These are phyloP conservation scores for Gibbula magus DNA, from an alignment of 2,888 invertebrate genomes.

Conservation along the genomic window DNA sequence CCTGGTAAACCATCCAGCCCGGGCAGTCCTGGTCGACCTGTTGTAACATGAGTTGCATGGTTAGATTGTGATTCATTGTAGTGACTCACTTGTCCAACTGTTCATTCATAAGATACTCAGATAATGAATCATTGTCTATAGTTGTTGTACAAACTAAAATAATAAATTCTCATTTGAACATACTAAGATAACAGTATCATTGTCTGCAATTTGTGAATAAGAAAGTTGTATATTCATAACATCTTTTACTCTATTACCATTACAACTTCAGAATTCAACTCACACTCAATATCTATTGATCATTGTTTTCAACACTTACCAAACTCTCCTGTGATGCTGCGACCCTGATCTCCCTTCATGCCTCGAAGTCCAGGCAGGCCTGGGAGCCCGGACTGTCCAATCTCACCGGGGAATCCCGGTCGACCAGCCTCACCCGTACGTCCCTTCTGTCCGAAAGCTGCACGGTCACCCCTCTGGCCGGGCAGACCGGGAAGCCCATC, in stretches of 20 bases:
- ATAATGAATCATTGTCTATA: too few relatives aligned
- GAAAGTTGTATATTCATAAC: too few relatives aligned
- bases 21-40: slow-evolving; percentile 35
- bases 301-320: slow-evolving; percentile 27
- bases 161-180: too few relatives aligned
- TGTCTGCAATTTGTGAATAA: too few relatives aligned
- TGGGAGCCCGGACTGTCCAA: slow-evolving; percentile 53
- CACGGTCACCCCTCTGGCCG: slow-evolving; percentile 71
- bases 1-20: slow-evolving; percentile 54
- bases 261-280: too few relatives aligned
- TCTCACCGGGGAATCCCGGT: slow-evolving; percentile 54
- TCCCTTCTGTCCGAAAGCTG: slow-evolving; percentile 61
- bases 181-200: too few relatives aligned
- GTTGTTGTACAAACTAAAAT: too few relatives aligned
- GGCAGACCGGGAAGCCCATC: slow-evolving; percentile 74
- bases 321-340: slow-evolving; percentile 33
- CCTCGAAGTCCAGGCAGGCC: slow-evolving; percentile 47
- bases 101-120: too few relatives aligned
- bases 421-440: slow-evolving; percentile 52
- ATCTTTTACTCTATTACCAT: too few relatives aligned
- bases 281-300: neutral
- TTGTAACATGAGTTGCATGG: neutral
- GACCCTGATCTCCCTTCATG: slow-evolving; percentile 38
- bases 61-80: too few relatives aligned
- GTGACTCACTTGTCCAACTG: too few relatives aligned